A percentile compares a stretch with the other conserved stretches of the same genome.
Conservation (phyloP, 2,888 invertebrate genomes). For the Endotricha flammealis region DNA sequence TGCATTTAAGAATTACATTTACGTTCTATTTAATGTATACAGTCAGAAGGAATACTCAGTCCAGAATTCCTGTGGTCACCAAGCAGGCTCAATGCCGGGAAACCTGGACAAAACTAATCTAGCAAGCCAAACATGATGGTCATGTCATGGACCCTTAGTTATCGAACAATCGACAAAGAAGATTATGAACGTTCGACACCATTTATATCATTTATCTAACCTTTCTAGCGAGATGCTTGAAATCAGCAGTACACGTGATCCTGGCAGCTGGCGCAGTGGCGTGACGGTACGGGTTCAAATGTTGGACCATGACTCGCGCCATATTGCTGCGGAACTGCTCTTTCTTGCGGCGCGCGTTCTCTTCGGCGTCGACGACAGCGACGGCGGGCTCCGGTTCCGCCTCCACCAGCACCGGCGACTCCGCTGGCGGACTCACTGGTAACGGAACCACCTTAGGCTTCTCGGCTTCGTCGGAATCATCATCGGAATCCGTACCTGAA, state of each 20-base stretch:
- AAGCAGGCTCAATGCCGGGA: too few species aligned
- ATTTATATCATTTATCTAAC: slow-evolving; percentile 34
- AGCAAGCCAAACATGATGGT: too few species aligned
- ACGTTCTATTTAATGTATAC: too few species aligned
- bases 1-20: too few species aligned
- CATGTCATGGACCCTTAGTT: too few species aligned
- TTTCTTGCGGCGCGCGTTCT: slow-evolving; percentile 84
- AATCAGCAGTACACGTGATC: slow-evolving; percentile 93
- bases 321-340: slow-evolving; percentile 89
- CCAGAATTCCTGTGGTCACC: too few species aligned
- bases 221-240: slow-evolving; percentile 96
- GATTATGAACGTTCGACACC: too few species aligned
- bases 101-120: too few species aligned
- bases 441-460: slow-evolving; percentile 13
- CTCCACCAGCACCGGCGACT: slow-evolving; percentile 4
- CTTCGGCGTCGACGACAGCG: slow-evolving; percentile 51
- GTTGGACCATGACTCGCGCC: slow-evolving; percentile 90
- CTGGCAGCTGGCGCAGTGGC: slow-evolving; percentile 89
- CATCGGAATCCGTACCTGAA: slow-evolving; percentile 49
- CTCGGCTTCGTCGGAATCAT: slow-evolving; percentile 28
- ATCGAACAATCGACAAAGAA: too few species aligned
- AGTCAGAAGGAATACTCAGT: too few species aligned
- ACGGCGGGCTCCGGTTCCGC: slow-evolving; percentile 11
- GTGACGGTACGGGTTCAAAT: slow-evolving; percentile 92
- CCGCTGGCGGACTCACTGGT: slow-evolving; percentile 12